Evolutionary conservation across 2,113 vertebrate species (phyloP), one percentile per base, ranked within the genome.

Genomic region (Nematolebias whitei): DNA sequence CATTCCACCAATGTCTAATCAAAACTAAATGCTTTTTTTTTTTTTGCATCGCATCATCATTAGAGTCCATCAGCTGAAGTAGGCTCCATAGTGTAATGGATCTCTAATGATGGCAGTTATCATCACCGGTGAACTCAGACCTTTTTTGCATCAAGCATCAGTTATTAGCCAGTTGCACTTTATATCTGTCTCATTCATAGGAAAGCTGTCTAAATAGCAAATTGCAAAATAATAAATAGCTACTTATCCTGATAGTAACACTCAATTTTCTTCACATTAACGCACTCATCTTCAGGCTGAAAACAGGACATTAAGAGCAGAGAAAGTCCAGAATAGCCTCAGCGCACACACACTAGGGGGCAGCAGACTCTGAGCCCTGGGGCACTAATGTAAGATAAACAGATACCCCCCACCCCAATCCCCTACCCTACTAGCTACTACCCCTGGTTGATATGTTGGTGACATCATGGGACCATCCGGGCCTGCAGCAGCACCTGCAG

Each of bases 1-100:
- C 75, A 66, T 62, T 74, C 79, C 79, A 87, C 76, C 76, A 74
- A 82, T 63, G 74, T 78, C 83, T 86, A 83, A 90, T 89, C 87
- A 88, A 87, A 89, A 84, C 71, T 52, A 87, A 87, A 89, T 75
- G 80, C 76, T 80, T 86, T 73, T 85, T 76, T 79, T 74, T 80
- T 86, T 73, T 85, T 76, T 79, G 70, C 80, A 63, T 79, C 38
- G 71, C 67, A 51, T 35, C 61, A 69, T 78, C 82, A 64, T 87
- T 85, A 84, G 68, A 72, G 68, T 77, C 76, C 82, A 86, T 88
- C 84, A 87, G 83, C 69, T 72, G 74, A 68, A 80, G 82, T 64
- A 76, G 74, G 64, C 78, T 71, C 70, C 39, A 5, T 41, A 71
- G 58, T 49, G 81, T 88, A 88, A 91, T 84, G 73, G 79, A 87